A percentile compares a stretch with the other conserved stretches of the same genome.
phyloP scores from a whole-genome alignment of 2,113 vertebrate species.

The Cyprinodon tularosa region DNA sequence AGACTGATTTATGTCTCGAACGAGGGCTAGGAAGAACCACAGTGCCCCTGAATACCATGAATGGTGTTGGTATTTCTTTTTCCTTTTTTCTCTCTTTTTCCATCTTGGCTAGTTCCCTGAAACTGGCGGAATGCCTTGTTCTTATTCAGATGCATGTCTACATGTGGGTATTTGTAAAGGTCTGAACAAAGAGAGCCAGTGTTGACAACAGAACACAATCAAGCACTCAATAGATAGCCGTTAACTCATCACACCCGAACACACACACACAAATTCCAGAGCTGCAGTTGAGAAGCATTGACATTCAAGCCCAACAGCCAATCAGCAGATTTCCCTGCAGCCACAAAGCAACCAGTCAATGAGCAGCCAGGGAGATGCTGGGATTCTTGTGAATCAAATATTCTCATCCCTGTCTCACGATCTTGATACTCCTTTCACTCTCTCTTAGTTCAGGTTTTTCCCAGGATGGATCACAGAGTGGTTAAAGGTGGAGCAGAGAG shows the following conservation, averaged over 20 bases:
- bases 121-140: conserved; percentile 62
- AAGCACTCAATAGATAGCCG: conserved; percentile 67
- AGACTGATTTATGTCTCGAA: conserved; percentile 59
- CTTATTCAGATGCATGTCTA: conserved; percentile 46
- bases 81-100: conserved; percentile 29
- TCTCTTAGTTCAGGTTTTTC: conserved; percentile 27
- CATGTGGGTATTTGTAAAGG: conserved; percentile 11
- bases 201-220: conserved; percentile 73
- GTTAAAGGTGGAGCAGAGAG: conserved; percentile 52
- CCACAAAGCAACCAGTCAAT: conserved; percentile 68
- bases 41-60: conserved; percentile 60
- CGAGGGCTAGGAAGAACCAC: conserved; percentile 51
- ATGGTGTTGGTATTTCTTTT: conserved; percentile 58
- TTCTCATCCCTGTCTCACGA: conserved; percentile 57
- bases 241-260: conserved; percentile 68
- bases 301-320: conserved; percentile 66
- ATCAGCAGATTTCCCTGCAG: conserved; percentile 28
- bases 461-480: conserved; percentile 43
- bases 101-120: conserved; percentile 53
- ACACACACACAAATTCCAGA: conserved; percentile 61
- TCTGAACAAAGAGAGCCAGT: conserved; percentile 70
- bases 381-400: conserved; percentile 66
- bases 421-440: conserved; percentile 32
- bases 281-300: conserved; percentile 48
- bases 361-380: conserved; percentile 57